Percentiles rank a stretch among this genome's conserved stretches.
These are phyloP conservation scores for Anas platyrhynchos DNA, from an alignment of 2,113 vertebrate species.

Conservation along the genomic window DNA sequence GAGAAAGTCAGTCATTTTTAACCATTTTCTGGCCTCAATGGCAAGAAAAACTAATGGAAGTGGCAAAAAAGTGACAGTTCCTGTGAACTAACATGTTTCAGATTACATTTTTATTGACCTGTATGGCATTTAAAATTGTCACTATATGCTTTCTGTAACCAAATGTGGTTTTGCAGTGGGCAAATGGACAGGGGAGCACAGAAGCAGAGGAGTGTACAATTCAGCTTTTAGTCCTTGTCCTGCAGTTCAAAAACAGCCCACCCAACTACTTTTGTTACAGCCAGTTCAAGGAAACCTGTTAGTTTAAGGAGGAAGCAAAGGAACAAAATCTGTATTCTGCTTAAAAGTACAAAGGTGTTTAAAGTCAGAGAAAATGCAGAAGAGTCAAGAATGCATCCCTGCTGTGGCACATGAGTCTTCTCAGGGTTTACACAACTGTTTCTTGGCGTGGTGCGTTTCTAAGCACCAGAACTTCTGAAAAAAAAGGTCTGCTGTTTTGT, in stretches of 20 bases:
- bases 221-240: neutral
- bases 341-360: neutral
- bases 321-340: neutral
- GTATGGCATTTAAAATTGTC: neutral
- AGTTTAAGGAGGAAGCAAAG: neutral
- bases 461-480: neutral
- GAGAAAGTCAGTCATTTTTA: neutral
- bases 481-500: neutral
- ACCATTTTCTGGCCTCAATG: neutral
- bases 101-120: neutral
- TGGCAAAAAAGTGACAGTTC: neutral
- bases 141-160: neutral
- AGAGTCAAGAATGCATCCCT: neutral
- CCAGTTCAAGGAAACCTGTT: neutral
- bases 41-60: neutral
- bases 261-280: neutral
- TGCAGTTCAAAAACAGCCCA: neutral
- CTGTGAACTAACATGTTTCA: neutral
- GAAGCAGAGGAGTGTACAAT: neutral
- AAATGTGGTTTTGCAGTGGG: neutral
- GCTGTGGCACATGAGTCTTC: neutral
- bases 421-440: neutral
- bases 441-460: neutral
- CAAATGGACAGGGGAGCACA: neutral
- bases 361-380: neutral